These are phyloP conservation scores for Monopis laevigella DNA, from an alignment of 2,888 invertebrate species.

Conservation along the genomic window DNA sequence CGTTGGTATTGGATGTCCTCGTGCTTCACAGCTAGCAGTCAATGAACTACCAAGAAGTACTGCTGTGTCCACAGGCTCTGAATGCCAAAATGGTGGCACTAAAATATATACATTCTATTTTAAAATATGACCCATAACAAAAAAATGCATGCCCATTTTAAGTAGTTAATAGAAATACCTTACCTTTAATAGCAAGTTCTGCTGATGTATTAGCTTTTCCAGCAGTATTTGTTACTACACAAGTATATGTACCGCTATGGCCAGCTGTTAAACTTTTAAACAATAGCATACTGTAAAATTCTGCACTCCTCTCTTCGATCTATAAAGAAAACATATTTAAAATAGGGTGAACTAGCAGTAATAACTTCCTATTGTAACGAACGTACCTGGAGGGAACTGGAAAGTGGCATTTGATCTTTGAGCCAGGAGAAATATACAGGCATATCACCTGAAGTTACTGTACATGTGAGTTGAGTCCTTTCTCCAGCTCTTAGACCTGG, in stretches of 20 bases:
- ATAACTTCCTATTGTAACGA: neutral
- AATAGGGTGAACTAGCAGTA: neutral
- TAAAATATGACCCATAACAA: too few species aligned
- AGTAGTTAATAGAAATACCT: slow-evolving; percentile 17
- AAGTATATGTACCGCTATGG: slow-evolving; percentile 77
- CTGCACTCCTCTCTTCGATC: slow-evolving; percentile 74
- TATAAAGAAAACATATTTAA: slow-evolving; percentile 27
- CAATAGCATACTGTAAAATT: slow-evolving; percentile 76
- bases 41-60: slow-evolving; percentile 78
- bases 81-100: slow-evolving; percentile 84
- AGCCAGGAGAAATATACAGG: slow-evolving; percentile 75
- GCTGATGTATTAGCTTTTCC: slow-evolving; percentile 78
- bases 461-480: slow-evolving; percentile 84
- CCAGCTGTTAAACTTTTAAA: slow-evolving; percentile 75
- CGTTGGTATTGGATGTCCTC: slow-evolving; percentile 80
- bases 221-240: slow-evolving; percentile 77
- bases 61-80: slow-evolving; percentile 77
- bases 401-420: slow-evolving; percentile 70
- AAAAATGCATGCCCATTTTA: too few species aligned
- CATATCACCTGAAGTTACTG: slow-evolving; percentile 78
- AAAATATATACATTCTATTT: too few species aligned
- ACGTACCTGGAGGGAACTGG: slow-evolving; percentile 70
- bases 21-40: slow-evolving; percentile 79
- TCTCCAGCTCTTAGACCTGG: slow-evolving; percentile 80
- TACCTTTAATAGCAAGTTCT: slow-evolving; percentile 78